phyloP scores from a whole-genome alignment of 2,888 invertebrate species.

The Zootermopsis nevadensis region DNA sequence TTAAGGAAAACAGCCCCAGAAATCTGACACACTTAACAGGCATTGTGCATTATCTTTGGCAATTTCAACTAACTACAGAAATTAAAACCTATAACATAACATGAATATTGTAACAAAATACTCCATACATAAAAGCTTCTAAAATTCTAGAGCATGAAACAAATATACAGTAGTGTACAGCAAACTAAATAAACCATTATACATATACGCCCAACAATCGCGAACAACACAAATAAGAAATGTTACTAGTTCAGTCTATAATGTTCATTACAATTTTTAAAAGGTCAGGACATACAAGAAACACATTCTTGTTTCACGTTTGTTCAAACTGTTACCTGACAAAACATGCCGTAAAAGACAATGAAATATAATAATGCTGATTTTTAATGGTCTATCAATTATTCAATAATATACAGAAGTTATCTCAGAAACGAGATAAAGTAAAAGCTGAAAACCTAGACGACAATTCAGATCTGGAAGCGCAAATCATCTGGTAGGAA shows the following conservation, averaged over 20 bases:
- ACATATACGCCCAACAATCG: background rate
- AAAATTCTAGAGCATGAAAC: background rate
- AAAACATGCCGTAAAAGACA: too few relatives aligned
- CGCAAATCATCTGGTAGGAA: too few relatives aligned
- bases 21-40: conserved; percentile 4
- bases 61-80: background rate
- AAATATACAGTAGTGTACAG: background rate
- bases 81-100: conserved; percentile 9
- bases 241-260: background rate
- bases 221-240: background rate
- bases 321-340: background rate
- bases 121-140: conserved; percentile 1
- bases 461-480: too few relatives aligned
- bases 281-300: background rate
- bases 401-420: too few relatives aligned
- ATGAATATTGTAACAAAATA: background rate
- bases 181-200: background rate
- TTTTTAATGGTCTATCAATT: too few relatives aligned
- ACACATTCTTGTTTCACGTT: background rate
- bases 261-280: conserved; percentile 6
- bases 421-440: too few relatives aligned
- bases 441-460: too few relatives aligned
- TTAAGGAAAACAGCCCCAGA: background rate
- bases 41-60: conserved; percentile 11
- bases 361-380: too few relatives aligned